phyloP scores from a whole-genome alignment of 2,888 invertebrate species.

The Andrena bucephala region DNA sequence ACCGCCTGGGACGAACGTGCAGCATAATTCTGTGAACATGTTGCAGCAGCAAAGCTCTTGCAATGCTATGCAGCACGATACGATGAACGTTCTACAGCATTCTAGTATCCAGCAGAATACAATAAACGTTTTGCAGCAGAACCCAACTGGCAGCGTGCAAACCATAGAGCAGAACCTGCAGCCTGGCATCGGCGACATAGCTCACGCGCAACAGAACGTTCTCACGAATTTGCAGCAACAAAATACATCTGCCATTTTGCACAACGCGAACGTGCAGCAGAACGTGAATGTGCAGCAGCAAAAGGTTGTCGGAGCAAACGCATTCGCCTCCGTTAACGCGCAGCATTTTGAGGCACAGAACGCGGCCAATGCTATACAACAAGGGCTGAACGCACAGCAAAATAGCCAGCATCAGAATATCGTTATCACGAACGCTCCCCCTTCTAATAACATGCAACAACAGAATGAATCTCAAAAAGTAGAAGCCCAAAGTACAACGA shows the following conservation, averaged over 20 bases:
- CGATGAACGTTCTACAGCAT: conserved; percentile 73
- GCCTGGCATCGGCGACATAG: conserved; percentile 71
- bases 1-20: conserved; percentile 66
- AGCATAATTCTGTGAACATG: conserved; percentile 73
- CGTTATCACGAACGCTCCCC: conserved; percentile 78
- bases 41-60: conserved; percentile 74
- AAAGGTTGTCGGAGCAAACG: conserved; percentile 68
- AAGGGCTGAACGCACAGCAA: conserved; percentile 75
- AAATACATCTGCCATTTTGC: conserved; percentile 66
- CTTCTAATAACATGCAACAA: conserved; percentile 67
- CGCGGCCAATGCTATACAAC: conserved; percentile 59
- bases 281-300: conserved; percentile 74
- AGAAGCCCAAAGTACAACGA: conserved; percentile 72
- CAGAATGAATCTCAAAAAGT: conserved; percentile 74
- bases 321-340: conserved; percentile 68
- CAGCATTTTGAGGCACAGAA: conserved; percentile 72
- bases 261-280: conserved; percentile 73
- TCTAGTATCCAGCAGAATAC: conserved; percentile 77
- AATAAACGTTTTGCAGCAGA: conserved; percentile 79
- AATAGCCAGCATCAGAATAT: conserved; percentile 79
- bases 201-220: conserved; percentile 73
- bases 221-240: conserved; percentile 70
- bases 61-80: conserved; percentile 77
- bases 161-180: conserved; percentile 77
- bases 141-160: conserved; percentile 71